Base-by-base conservation (phyloP, 2,113 vertebrate genomes). In the Sardina pilchardus region DNA sequence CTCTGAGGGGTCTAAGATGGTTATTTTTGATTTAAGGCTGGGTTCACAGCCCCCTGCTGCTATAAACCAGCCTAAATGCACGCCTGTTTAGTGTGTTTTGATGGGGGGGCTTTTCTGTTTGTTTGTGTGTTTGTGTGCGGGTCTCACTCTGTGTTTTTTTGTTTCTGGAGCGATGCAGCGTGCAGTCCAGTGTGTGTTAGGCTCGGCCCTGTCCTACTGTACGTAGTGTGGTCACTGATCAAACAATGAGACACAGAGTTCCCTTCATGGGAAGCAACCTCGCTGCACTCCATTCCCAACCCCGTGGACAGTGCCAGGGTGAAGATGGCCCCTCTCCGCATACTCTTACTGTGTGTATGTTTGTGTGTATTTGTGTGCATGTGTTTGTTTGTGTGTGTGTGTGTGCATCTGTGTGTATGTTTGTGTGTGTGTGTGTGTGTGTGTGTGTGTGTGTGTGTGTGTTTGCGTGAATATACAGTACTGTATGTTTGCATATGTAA, bases 211-310 rank as follows among this genome's bases (percentile, higher is more conserved):
- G 34, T 83, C 21, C 85, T 81, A 83, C 87, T 90, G 84, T 88
- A 84, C 84, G 83, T 71, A 44, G 63, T 86, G 86, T 88, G 85
- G 82, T 83, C 53, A 48, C 80, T 63, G 24, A 36, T 86, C 30
- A 92, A 89, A 94, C 92, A 94, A 93, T 90, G 88, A 89, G 85
- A 88, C 82, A 92, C 93, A 93, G 63, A 71, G 92, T 92, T 89
- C 88, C 85, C 81, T 84, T 88, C 36, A 34, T 88, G 85, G 85
- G 87, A 87, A 87, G 81, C 83, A 87, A 86, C 89, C 86, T 34
- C 63, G 84, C 36, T 17, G 50, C 82, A 78, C 67, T 17, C 36
- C 47, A 36, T 26, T 42, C 82, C 45, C 59, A 19, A 30, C 36
- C 71, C n/a, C 53, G 6, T 81, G 78, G 85, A 85, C 84, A 84